phyloP scores from a whole-genome alignment of 2,888 invertebrate genomes.

The Hybos culiciformis region DNA sequence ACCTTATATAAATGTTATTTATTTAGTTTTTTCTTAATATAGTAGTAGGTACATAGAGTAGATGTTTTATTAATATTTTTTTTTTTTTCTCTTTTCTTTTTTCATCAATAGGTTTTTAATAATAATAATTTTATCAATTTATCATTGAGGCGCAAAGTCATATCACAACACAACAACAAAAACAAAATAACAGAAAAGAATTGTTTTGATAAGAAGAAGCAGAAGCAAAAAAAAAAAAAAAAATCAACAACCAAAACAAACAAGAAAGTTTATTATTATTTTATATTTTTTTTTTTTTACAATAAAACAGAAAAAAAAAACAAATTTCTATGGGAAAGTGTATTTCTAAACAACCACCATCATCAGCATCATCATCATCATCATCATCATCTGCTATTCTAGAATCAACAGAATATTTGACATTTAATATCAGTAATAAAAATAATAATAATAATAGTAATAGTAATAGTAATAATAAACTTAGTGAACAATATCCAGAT shows the following conservation, averaged over 20 bases:
- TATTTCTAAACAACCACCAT: constrained; percentile 32
- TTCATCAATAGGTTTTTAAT: too few relatives aligned
- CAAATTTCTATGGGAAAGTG: constrained; percentile 34
- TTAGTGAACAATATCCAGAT: background rate
- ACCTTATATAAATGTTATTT: too few relatives aligned
- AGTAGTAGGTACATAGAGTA: too few relatives aligned
- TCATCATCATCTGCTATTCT: constrained; percentile 29
- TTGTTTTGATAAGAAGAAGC: background rate
- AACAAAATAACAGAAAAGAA: too few relatives aligned
- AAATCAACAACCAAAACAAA: background rate
- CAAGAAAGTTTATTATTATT: background rate
- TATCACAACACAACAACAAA: too few relatives aligned
- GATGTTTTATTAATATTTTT: too few relatives aligned
- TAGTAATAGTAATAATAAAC: background rate
- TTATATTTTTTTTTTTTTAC: background rate
- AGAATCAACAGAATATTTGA: constrained; percentile 29
- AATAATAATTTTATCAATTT: too few relatives aligned
- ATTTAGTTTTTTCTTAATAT: too few relatives aligned
- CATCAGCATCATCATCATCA: constrained; percentile 29
- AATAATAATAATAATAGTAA: constrained; percentile 16
- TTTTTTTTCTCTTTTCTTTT: too few relatives aligned
- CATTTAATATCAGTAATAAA: constrained; percentile 21
- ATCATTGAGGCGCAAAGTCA: too few relatives aligned
- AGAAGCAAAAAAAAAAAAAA: background rate
- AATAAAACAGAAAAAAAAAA: background rate